These are phyloP conservation scores for Perca flavescens DNA, from an alignment of 2,113 vertebrate species.

Conservation along the genomic window DNA sequence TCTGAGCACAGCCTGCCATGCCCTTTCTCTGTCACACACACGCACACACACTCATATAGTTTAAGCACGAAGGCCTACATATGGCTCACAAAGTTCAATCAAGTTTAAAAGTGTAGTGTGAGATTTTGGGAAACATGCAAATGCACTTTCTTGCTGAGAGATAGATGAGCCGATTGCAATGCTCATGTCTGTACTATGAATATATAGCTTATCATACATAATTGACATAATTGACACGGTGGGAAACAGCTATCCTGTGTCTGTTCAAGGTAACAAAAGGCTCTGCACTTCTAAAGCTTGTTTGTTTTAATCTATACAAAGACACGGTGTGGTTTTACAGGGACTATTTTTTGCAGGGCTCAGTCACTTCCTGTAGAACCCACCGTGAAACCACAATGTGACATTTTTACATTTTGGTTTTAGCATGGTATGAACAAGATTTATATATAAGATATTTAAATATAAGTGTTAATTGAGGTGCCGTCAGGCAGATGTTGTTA, in stretches of 20 bases:
- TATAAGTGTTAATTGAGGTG: not conserved
- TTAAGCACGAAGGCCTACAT: slow-evolving; percentile 14
- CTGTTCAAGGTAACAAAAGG: not conserved
- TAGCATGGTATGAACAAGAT: too few species aligned
- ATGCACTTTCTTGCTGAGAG: not conserved
- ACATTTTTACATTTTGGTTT: too few species aligned
- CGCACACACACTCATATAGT: slow-evolving; percentile 22
- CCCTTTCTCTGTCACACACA: slow-evolving; percentile 37
- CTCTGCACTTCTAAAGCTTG: too few species aligned
- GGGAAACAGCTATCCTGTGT: not conserved
- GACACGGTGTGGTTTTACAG: not conserved
- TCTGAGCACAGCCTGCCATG: slow-evolving; percentile 56
- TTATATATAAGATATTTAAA: too few species aligned
- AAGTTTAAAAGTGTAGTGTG: not conserved
- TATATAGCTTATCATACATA: not conserved
- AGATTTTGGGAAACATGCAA: not conserved
- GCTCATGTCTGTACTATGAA: not conserved
- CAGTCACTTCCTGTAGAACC: not conserved
- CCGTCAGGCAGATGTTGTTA: too few species aligned
- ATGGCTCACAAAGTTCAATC: slow-evolving; percentile 13
- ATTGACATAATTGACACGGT: not conserved
- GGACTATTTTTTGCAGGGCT: not conserved
- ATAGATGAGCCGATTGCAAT: not conserved
- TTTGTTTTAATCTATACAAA: not conserved
- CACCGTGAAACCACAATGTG: too few species aligned